Conservation (phyloP, 1,140 invertebrate species). For the Papilio helenus region DNA sequence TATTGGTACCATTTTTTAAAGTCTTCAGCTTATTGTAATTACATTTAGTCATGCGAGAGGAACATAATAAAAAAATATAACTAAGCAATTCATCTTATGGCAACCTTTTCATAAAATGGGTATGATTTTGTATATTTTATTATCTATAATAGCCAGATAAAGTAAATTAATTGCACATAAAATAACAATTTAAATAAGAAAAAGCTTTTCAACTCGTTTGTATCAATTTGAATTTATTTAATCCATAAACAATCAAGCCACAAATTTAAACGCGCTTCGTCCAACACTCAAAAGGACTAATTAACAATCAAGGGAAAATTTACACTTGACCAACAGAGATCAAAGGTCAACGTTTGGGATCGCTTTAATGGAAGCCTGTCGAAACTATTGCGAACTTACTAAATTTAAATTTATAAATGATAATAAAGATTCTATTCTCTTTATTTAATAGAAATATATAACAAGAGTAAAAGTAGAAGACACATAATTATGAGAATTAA, state of each 20-base stretch:
- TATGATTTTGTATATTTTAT: too few relatives aligned
- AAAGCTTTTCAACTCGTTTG: neutral
- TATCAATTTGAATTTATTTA: slow-evolving; percentile 2
- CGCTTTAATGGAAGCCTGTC: slow-evolving; percentile 1
- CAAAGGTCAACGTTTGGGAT: slow-evolving; percentile 9
- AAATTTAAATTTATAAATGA: neutral
- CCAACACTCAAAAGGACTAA: slow-evolving; percentile 17
- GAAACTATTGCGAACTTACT: neutral
- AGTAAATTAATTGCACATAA: neutral
- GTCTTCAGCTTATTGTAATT: too few relatives aligned
- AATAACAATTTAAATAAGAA: neutral
- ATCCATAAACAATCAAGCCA: neutral
- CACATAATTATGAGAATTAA: too few relatives aligned
- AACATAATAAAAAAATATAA: too few relatives aligned
- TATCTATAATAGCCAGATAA: too few relatives aligned
- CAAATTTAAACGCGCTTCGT: neutral
- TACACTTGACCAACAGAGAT: slow-evolving; percentile 11
- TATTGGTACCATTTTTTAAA: too few relatives aligned
- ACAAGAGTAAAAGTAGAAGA: too few relatives aligned
- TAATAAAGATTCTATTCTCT: neutral
- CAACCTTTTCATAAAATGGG: too few relatives aligned
- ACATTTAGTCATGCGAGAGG: too few relatives aligned
- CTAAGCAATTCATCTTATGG: too few relatives aligned
- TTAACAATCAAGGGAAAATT: slow-evolving; percentile 18
- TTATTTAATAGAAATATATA: neutral